phyloP scores from a whole-genome alignment of 92 coral and sea anemone species.

The Montipora capitata region DNA sequence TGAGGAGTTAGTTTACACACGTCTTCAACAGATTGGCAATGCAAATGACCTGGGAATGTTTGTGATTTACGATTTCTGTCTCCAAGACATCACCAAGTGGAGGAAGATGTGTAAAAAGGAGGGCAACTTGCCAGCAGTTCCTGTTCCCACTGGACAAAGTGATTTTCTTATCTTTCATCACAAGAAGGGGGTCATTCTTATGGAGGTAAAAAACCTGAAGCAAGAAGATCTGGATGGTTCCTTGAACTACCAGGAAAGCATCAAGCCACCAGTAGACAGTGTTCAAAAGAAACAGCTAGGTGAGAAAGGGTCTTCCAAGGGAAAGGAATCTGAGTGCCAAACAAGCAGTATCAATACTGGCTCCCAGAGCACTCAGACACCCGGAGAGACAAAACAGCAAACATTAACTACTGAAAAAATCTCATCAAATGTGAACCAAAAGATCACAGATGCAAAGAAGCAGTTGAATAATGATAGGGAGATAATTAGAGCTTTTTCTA shows the following conservation, averaged over 20 bases:
- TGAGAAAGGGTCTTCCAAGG: too few species aligned
- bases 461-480: neutral
- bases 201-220: conserved; percentile 60
- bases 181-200: conserved; percentile 46
- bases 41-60: conserved; percentile 58
- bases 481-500: conserved; percentile 24
- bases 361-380: too few species aligned
- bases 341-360: too few species aligned
- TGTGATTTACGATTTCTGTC: conserved; percentile 57
- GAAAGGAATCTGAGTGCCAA: too few species aligned
- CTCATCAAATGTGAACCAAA: neutral
- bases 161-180: conserved; percentile 66
- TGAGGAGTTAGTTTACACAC: conserved; percentile 47
- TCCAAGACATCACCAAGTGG: conserved; percentile 38
- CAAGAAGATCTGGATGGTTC: neutral
- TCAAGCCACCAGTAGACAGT: neutral
- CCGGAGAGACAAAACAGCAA: neutral
- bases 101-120: conserved; percentile 22
- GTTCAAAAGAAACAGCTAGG: too few species aligned
- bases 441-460: neutral
- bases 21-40: conserved; percentile 37
- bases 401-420: neutral
- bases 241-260: too few species aligned
- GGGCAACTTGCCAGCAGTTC: neutral
- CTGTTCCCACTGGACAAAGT: conserved; percentile 9